phyloP scores from a whole-genome alignment of 2,888 invertebrate species.

The Celastrina argiolus region DNA sequence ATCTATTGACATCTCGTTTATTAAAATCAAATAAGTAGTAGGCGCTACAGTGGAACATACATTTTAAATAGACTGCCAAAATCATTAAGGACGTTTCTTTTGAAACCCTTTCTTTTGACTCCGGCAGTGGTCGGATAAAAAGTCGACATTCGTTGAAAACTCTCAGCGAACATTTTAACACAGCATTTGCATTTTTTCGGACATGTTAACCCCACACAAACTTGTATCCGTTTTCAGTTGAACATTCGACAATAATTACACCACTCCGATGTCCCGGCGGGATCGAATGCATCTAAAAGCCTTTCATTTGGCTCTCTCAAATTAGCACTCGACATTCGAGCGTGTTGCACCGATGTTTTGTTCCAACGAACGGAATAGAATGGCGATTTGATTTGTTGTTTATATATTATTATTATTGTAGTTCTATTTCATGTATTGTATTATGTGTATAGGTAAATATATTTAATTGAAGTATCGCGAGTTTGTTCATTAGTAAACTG shows the following conservation, averaged over 20 bases:
- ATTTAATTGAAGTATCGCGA: no score
- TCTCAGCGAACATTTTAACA: neutral
- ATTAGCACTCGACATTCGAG: constrained; percentile 23
- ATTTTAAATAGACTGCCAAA: no score
- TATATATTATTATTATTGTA: constrained; percentile 5
- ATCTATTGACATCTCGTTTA: no score
- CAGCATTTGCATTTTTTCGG: neutral
- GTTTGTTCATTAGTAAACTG: no score
- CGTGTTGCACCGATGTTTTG: constrained; percentile 6
- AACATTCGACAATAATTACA: constrained; percentile 26
- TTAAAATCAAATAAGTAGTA: no score
- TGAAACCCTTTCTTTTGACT: no score
- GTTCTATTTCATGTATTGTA: no score
- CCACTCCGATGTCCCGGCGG: constrained; percentile 26
- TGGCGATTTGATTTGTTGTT: neutral
- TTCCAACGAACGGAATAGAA: neutral
- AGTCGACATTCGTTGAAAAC: neutral
- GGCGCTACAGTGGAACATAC: no score
- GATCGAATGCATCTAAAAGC: constrained; percentile 34
- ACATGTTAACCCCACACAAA: neutral
- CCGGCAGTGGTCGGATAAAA: no score
- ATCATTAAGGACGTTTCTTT: no score
- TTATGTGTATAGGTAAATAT: no score
- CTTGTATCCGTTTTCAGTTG: constrained; percentile 20
- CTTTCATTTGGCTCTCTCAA: constrained; percentile 33